Conservation (phyloP, 2,113 vertebrate genomes). For the Silurus asotus region DNA sequence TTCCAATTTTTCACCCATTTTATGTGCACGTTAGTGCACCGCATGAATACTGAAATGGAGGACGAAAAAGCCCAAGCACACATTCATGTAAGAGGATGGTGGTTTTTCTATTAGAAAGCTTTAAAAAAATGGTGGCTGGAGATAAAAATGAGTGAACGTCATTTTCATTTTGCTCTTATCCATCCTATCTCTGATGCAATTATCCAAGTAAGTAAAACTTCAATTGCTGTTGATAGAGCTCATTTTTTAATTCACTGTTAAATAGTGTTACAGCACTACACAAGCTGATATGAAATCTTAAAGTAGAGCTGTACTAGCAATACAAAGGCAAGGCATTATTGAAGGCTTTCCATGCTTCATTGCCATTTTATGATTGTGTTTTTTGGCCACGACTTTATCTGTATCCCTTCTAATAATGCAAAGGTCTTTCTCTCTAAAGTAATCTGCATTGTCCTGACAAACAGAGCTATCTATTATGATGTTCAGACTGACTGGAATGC, state of each 20-base stretch:
- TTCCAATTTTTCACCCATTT: not conserved
- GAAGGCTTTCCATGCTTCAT: not conserved
- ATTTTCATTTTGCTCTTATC: slow-evolving; percentile 58
- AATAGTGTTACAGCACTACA: slow-evolving; percentile 3
- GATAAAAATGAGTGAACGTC: slow-evolving; percentile 52
- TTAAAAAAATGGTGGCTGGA: slow-evolving; percentile 17
- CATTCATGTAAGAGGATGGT: not conserved
- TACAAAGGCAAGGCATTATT: not conserved
- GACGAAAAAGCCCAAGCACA: not conserved
- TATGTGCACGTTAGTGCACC: not conserved
- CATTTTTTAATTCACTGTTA: slow-evolving; percentile 44
- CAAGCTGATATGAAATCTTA: slow-evolving; percentile 26
- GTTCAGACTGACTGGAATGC: not conserved
- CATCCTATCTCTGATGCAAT: slow-evolving; percentile 48
- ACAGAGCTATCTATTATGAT: not conserved
- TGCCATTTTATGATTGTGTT: not conserved
- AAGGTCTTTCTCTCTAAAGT: not conserved
- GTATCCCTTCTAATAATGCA: slow-evolving; percentile 2
- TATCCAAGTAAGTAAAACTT: slow-evolving; percentile 38
- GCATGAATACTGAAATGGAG: slow-evolving; percentile 8
- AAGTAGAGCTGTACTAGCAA: not conserved
- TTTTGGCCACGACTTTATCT: not conserved
- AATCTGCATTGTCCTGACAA: not conserved
- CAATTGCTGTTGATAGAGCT: slow-evolving; percentile 32
- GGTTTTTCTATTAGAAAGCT: slow-evolving; percentile 5